A percentile compares a stretch with the other conserved stretches of the same genome.
phyloP scores from a whole-genome alignment of 2,113 vertebrate genomes.

The Otis tarda region DNA sequence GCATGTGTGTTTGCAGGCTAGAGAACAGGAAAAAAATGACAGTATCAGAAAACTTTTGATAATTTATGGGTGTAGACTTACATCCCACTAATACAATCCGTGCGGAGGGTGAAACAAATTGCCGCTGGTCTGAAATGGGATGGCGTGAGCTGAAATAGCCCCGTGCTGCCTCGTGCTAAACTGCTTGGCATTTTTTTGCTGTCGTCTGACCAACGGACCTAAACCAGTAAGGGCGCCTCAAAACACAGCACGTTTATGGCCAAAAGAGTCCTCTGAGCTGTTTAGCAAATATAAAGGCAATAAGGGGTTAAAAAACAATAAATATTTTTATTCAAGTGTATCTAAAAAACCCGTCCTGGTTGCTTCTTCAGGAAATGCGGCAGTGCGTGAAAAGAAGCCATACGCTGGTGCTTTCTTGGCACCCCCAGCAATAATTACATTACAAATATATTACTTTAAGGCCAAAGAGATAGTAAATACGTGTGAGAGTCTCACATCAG shows the following conservation, averaged over 20 bases:
- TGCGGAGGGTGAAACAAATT: neutral
- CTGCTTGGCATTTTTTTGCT: neutral
- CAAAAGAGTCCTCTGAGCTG: neutral
- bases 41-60: neutral
- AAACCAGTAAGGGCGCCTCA: neutral
- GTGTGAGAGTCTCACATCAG: accelerated
- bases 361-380: neutral
- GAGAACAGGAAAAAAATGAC: neutral
- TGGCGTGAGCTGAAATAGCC: neutral
- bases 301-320: neutral
- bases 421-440: neutral
- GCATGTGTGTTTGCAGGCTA: neutral
- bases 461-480: neutral
- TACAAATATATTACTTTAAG: neutral
- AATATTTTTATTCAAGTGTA: neutral
- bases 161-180: neutral
- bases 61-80: neutral
- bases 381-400: neutral
- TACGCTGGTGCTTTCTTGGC: accelerated
- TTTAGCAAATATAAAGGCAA: neutral
- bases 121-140: neutral
- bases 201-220: neutral
- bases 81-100: neutral
- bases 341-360: neutral
- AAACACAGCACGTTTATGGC: neutral